Evolutionary conservation across 1,140 invertebrate genomes (phyloP).

Genomic region (Anoplophora glabripennis): DNA sequence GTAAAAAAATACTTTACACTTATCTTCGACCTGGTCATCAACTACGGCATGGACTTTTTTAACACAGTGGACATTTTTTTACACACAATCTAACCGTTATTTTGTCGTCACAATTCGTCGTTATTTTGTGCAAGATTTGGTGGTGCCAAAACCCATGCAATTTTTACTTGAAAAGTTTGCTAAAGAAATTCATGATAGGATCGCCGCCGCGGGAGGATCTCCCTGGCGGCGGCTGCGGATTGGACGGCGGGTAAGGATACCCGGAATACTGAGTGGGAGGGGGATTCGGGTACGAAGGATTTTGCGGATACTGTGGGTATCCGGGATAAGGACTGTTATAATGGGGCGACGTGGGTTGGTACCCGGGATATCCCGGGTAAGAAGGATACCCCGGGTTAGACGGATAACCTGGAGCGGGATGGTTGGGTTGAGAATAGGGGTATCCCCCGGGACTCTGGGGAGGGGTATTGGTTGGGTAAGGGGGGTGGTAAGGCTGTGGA

Average conservation of each 20-base stretch:
- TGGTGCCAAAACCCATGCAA: not conserved
- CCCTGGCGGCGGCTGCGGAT: too few relatives aligned
- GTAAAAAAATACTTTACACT: too few relatives aligned
- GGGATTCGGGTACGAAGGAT: not conserved
- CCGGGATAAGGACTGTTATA: slow-evolving; percentile 1
- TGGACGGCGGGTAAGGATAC: not conserved
- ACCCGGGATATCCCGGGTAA: slow-evolving; percentile 29
- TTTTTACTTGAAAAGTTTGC: slow-evolving; percentile 34
- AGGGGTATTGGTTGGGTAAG: slow-evolving; percentile 18
- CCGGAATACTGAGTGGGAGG: slow-evolving; percentile 20
- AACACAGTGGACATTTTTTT: too few relatives aligned
- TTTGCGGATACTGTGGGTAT: not conserved
- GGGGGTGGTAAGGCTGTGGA: slow-evolving; percentile 24
- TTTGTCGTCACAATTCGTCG: too few relatives aligned
- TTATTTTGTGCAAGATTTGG: too few relatives aligned
- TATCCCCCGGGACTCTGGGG: slow-evolving; percentile 16
- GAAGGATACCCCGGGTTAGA: slow-evolving; percentile 13
- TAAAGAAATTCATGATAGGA: slow-evolving; percentile 39
- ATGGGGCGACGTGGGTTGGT: slow-evolving; percentile 2
- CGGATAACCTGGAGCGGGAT: slow-evolving; percentile 22
- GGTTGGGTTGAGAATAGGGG: slow-evolving; percentile 24
- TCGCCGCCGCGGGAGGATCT: slow-evolving; percentile 10
- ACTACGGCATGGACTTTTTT: too few relatives aligned
- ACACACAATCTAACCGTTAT: too few relatives aligned
- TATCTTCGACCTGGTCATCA: too few relatives aligned